Base-by-base conservation (phyloP, 2,888 invertebrate species). In the Strigamia transsilvanica region DNA sequence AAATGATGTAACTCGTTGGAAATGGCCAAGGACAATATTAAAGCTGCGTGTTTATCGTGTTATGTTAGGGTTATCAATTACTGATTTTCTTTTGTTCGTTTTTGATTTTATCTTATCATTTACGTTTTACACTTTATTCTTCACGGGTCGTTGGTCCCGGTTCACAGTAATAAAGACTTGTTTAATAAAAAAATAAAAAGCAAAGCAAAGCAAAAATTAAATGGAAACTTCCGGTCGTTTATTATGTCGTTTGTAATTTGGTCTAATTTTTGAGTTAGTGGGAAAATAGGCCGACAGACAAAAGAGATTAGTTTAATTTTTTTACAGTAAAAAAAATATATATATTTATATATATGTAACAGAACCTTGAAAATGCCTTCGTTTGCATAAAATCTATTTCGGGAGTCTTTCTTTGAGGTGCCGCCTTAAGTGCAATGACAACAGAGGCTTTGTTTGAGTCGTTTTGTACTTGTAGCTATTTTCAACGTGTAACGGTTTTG, bases 11-110 rank as follows among this genome's bases (percentile, higher is more conserved):
- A 73, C 73, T n/a, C 27, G 32, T 73, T 56, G 73, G 6, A 32
- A 27, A 73, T 73, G 27, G 23, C 73, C 73, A 73, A 73, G 73
- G 73, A 73, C 73, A 56, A 56, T 56, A 73, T 73, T 73, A 73
- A 73, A 73, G 73, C 32, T 73, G 73, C 73, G 27, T 27, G 12
- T 73, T 51, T 73, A 27, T 73, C 73, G 7, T 23, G 61, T 21
- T 66, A 21, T 23, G 61, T 21, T 66, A 7, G 21, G 13, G 21
- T 73, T 73, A 73, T 73, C 73, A 73, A 73, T 73, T 73, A 27
- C 32, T 9, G 12, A 27, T 73, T 32, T 27, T 73, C 73, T 73
- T 73, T 73, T 73, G 73, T 73, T 73, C 32, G 12, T 32, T 12
- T 27, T 32, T 10, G 15, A 32, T 73, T n/a, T 32, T 73, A 73